Evolutionary conservation across 2,888 invertebrate genomes (phyloP).

Genomic region (Glaucopsyche alexis): DNA sequence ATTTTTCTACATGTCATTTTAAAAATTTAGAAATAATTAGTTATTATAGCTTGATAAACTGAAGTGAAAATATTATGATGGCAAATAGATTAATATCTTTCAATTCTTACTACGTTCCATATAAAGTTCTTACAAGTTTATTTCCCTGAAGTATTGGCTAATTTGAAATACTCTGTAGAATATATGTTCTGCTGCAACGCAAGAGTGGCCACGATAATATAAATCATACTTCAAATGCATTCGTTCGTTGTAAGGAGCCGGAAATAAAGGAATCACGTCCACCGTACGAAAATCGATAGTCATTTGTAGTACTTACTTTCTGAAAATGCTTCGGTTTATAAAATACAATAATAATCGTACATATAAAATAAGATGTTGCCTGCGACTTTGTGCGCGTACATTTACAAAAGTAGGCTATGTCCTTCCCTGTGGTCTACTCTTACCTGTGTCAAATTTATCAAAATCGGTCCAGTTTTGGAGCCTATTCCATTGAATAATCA

Average conservation of each 20-base stretch:
- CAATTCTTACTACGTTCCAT: not conserved
- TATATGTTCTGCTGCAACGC: slow-evolving; percentile 4
- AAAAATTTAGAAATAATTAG: no score
- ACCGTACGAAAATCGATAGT: not conserved
- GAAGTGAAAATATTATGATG: no score
- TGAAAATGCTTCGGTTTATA: not conserved
- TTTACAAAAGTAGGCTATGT: no score
- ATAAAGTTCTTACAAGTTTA: not conserved
- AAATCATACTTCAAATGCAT: slow-evolving; percentile 28
- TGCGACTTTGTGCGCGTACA: no score
- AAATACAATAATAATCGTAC: no score
- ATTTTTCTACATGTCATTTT: no score
- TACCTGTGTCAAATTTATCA: no score
- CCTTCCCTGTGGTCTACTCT: no score
- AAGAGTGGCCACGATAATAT: not conserved
- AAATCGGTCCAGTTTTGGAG: no score
- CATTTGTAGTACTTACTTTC: not conserved
- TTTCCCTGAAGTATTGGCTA: slow-evolving; percentile 10
- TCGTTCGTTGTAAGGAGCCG: slow-evolving; percentile 16
- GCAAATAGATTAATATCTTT: not conserved
- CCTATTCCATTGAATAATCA: no score
- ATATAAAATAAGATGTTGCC: no score
- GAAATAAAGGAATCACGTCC: slow-evolving; percentile 27
- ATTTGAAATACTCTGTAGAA: slow-evolving; percentile 8
- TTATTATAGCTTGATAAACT: no score